Conservation (phyloP, 2,888 invertebrate genomes). For the Tiphia femorata region DNA sequence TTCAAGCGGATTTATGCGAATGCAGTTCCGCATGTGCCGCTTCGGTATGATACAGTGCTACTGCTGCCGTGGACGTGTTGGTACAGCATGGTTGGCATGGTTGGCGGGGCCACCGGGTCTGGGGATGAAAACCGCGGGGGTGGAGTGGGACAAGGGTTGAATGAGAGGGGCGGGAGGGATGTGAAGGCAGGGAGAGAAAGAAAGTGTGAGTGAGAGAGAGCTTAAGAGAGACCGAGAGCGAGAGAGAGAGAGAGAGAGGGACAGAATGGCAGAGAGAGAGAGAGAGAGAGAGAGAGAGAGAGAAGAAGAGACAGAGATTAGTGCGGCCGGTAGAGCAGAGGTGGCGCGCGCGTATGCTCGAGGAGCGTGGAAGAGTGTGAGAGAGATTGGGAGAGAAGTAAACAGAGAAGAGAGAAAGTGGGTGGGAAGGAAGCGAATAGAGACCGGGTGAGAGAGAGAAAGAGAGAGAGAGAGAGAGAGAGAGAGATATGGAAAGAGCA, state of each 20-base stretch:
- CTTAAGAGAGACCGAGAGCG: background rate
- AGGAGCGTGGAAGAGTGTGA: background rate
- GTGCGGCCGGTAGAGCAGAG: background rate
- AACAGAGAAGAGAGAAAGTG: background rate
- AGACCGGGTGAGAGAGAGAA: slow-evolving; percentile 26
- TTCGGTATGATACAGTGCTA: slow-evolving; percentile 22
- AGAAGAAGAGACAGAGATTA: background rate
- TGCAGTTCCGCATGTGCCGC: slow-evolving; percentile 25
- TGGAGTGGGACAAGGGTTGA: slow-evolving; percentile 6
- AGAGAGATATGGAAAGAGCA: slow-evolving; percentile 20
- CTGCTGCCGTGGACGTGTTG: no score
- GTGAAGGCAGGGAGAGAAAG: background rate
- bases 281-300: background rate
- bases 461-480: slow-evolving; percentile 20
- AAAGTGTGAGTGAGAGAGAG: background rate
- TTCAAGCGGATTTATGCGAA: slow-evolving; percentile 28
- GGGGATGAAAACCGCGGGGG: slow-evolving; percentile 33
- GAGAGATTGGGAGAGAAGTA: background rate
- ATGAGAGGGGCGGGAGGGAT: background rate
- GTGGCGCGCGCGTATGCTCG: background rate
- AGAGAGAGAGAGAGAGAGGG: background rate
- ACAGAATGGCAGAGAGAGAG: background rate
- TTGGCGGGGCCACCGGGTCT: slow-evolving; percentile 27
- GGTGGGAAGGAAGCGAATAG: slow-evolving; percentile 1
- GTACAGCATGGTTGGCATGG: slow-evolving; percentile 41